phyloP scores from a whole-genome alignment of 2,797 vertebrate genomes.

The Melanogrammus aeglefinus region DNA sequence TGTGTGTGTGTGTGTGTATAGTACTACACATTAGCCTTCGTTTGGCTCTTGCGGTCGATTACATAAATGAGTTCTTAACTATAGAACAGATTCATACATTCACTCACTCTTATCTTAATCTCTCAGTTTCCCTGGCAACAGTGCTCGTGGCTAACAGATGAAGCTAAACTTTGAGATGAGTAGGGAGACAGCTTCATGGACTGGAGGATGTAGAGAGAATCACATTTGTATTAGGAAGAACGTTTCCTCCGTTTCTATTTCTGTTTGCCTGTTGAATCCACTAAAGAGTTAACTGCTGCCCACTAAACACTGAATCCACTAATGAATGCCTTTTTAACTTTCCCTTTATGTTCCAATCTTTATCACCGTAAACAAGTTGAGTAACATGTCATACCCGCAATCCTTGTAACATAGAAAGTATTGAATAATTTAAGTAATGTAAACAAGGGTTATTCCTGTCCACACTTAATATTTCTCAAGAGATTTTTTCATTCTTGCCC shows the following conservation, averaged over 20 bases:
- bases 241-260: neutral
- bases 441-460: neutral
- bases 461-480: neutral
- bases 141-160: slow-evolving; percentile 58
- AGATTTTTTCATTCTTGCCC: neutral
- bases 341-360: neutral
- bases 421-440: neutral
- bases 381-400: neutral
- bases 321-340: neutral
- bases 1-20: neutral
- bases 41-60: slow-evolving; percentile 49
- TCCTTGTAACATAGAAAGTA: neutral
- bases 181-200: slow-evolving; percentile 14
- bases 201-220: neutral
- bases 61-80: slow-evolving; percentile 61
- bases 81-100: slow-evolving; percentile 54
- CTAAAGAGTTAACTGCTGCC: neutral
- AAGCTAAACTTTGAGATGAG: slow-evolving; percentile 48
- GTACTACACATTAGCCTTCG: slow-evolving; percentile 27
- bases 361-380: neutral
- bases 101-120: slow-evolving; percentile 59
- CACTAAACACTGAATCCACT: neutral
- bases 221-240: neutral
- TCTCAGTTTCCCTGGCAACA: slow-evolving; percentile 69
- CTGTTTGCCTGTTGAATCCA: slow-evolving; percentile 1